Evolutionary conservation across 2,888 invertebrate genomes (phyloP).

Genomic region (Tenthredo mesomela): DNA sequence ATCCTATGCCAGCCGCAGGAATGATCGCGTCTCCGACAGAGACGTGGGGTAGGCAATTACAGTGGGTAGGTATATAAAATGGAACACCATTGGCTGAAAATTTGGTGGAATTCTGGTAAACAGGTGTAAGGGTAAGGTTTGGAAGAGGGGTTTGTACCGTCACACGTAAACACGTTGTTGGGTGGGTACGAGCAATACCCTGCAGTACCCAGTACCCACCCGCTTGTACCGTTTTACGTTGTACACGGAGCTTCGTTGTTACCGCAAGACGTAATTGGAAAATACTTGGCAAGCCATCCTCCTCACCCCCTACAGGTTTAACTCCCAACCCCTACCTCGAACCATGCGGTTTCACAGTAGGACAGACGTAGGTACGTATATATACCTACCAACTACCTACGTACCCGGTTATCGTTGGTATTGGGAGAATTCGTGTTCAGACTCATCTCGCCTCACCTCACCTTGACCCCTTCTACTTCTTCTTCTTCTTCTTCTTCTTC

Average conservation of each 20-base stretch:
- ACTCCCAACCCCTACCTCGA: background rate
- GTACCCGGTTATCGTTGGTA: slow-evolving; percentile 31
- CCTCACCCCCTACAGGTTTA: slow-evolving; percentile 5
- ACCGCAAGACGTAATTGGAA: slow-evolving; percentile 75
- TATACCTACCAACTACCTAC: too few species aligned
- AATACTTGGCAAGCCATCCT: slow-evolving; percentile 72
- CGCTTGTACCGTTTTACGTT: background rate
- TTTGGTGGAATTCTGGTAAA: slow-evolving; percentile 18
- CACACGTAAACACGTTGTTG: background rate
- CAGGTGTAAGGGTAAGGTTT: slow-evolving; percentile 17
- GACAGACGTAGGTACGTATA: slow-evolving; percentile 15
- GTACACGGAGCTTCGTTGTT: slow-evolving; percentile 62
- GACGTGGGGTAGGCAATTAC: slow-evolving; percentile 31
- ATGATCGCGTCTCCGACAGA: slow-evolving; percentile 26
- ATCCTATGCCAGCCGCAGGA: slow-evolving; percentile 32
- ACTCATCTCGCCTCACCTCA: slow-evolving; percentile 56
- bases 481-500: slow-evolving; percentile 54
- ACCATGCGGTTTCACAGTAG: background rate
- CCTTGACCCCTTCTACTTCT: slow-evolving; percentile 54
- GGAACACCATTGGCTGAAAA: slow-evolving; percentile 3
- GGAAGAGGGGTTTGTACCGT: slow-evolving; percentile 7
- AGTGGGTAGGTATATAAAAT: background rate
- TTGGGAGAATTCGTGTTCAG: slow-evolving; percentile 34
- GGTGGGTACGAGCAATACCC: background rate
- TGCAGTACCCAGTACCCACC: background rate